phyloP scores from a whole-genome alignment of 2,797 vertebrate species.

The Alfaro cultratus region DNA sequence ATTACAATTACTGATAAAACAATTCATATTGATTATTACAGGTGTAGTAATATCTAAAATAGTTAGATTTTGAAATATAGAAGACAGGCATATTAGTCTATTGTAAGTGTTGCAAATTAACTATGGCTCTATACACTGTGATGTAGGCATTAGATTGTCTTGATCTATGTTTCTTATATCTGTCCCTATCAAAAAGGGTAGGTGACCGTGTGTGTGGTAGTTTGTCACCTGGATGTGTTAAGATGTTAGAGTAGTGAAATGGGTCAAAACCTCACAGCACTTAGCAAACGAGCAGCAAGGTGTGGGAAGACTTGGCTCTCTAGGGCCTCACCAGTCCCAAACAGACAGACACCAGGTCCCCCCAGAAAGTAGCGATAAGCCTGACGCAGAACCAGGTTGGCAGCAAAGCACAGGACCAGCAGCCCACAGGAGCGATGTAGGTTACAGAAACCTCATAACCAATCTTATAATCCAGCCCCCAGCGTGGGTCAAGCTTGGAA shows the following conservation, averaged over 20 bases:
- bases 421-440: background rate
- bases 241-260: background rate
- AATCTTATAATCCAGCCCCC: background rate
- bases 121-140: too few species aligned
- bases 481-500: background rate
- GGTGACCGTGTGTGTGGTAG: background rate
- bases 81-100: too few species aligned
- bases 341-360: background rate
- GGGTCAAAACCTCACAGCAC: background rate
- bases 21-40: background rate
- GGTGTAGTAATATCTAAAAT: background rate
- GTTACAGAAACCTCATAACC: background rate
- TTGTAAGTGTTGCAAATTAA: too few species aligned
- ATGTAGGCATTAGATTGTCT: too few species aligned
- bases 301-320: background rate
- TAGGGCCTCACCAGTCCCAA: background rate
- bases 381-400: background rate
- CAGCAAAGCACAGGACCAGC: background rate
- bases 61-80: background rate
- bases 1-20: background rate
- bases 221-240: background rate
- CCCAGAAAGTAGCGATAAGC: background rate
- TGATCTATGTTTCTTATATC: too few species aligned
- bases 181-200: too few species aligned
- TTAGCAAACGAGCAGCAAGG: background rate